Evolutionary conservation across 2,888 invertebrate species (phyloP).

Genomic region (Caenorhabditis imperialis): DNA sequence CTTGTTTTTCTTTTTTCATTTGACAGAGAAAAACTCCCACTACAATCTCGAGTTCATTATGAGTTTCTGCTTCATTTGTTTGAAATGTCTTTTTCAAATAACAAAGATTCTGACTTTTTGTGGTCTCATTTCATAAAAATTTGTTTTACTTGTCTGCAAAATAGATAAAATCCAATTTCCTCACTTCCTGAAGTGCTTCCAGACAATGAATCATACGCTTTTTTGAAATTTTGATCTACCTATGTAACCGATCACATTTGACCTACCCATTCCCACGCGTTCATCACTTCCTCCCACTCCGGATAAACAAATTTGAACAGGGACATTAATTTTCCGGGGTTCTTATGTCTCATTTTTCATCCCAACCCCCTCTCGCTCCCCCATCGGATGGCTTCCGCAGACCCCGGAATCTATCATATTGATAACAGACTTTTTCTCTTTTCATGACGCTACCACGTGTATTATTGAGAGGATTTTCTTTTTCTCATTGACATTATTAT

Average conservation of each 20-base stretch:
- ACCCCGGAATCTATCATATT: too few relatives aligned
- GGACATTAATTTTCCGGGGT: too few relatives aligned
- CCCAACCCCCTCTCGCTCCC: too few relatives aligned
- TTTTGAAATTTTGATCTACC: neutral
- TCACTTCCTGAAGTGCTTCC: neutral
- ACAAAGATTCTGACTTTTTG: neutral
- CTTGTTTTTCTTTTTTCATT: conserved; percentile 10
- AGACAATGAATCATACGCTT: conserved; percentile 3
- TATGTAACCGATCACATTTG: conserved; percentile 15
- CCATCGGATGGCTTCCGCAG: conserved; percentile 1
- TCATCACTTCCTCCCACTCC: neutral
- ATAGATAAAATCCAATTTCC: neutral
- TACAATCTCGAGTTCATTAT: neutral
- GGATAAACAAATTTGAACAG: conserved; percentile 19
- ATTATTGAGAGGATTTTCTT: too few relatives aligned
- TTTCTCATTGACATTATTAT: too few relatives aligned
- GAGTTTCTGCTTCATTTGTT: conserved; percentile 1
- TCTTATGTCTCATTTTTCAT: conserved; percentile 19
- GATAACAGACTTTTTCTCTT: too few relatives aligned
- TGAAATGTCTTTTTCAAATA: neutral
- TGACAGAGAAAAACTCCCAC: too few relatives aligned
- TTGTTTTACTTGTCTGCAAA: neutral
- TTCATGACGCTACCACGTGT: too few relatives aligned
- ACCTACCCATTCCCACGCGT: neutral
- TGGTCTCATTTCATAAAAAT: neutral